phyloP scores from a whole-genome alignment of 2,797 vertebrate genomes.

The Tamandua tetradactyla region DNA sequence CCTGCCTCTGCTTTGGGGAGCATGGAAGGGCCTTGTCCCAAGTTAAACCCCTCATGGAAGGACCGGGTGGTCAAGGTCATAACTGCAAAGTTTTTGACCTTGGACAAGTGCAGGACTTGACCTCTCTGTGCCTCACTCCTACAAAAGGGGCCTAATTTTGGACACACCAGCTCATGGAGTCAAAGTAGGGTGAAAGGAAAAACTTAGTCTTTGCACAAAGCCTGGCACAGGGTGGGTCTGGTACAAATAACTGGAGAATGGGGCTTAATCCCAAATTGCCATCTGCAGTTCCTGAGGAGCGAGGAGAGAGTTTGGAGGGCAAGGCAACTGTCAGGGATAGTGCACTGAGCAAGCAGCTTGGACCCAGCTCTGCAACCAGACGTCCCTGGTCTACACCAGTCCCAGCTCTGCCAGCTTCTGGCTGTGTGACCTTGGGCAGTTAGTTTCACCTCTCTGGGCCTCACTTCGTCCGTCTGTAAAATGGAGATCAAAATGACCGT shows the following conservation, averaged over 20 bases:
- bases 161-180: neutral
- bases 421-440: neutral
- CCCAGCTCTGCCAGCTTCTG: neutral
- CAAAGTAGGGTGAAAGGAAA: neutral
- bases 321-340: neutral
- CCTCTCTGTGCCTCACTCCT: neutral
- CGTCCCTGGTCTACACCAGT: no score
- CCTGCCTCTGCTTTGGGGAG: neutral
- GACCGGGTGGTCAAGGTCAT: conserved; percentile 44
- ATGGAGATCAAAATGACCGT: neutral
- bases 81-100: neutral
- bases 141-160: neutral
- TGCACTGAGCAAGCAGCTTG: neutral
- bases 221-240: neutral
- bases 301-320: neutral
- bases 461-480: neutral
- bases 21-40: neutral
- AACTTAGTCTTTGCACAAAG: neutral
- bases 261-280: neutral
- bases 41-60: neutral
- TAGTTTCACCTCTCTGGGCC: neutral
- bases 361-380: neutral
- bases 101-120: neutral
- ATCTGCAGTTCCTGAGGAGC: neutral
- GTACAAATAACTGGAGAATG: neutral